Evolutionary conservation across 2,888 invertebrate genomes (phyloP).

Genomic region (Bellardia bayeri): DNA sequence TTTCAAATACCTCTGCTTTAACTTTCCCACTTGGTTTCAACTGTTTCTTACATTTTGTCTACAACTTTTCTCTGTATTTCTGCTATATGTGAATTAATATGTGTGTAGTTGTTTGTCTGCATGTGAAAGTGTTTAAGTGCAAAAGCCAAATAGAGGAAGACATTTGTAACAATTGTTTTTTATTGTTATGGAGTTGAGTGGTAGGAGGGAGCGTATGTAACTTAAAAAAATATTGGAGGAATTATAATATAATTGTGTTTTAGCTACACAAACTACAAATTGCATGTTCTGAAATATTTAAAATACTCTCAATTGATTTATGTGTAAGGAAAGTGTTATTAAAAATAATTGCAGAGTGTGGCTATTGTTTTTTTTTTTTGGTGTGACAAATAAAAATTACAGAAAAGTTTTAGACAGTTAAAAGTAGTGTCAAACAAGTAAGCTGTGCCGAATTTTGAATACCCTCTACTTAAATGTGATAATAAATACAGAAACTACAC

Average conservation of each 20-base stretch:
- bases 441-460: too few species aligned
- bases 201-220: slow-evolving; percentile 14
- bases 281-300: slow-evolving; percentile 28
- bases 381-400: background rate
- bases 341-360: slow-evolving; percentile 4
- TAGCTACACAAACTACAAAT: slow-evolving; percentile 51
- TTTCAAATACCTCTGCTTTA: slow-evolving; percentile 60
- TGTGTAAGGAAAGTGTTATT: background rate
- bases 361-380: too few species aligned
- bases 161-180: slow-evolving; percentile 73
- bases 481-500: too few species aligned
- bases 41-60: slow-evolving; percentile 12
- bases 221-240: slow-evolving; percentile 15
- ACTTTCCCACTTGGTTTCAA: slow-evolving; percentile 60
- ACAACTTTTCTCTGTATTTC: slow-evolving; percentile 39
- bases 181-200: slow-evolving; percentile 63
- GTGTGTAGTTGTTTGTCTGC: slow-evolving; percentile 44
- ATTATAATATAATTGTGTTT: slow-evolving; percentile 39
- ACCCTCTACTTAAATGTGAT: too few species aligned
- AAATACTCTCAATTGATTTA: slow-evolving; percentile 30
- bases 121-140: slow-evolving; percentile 80
- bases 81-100: slow-evolving; percentile 2
- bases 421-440: too few species aligned
- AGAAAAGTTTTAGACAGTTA: background rate
- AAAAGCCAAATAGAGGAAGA: slow-evolving; percentile 75